Evolutionary conservation across 2,888 invertebrate species (phyloP), one percentile per base, ranked within the genome.

Genomic region (Agrotis clavis): DNA sequence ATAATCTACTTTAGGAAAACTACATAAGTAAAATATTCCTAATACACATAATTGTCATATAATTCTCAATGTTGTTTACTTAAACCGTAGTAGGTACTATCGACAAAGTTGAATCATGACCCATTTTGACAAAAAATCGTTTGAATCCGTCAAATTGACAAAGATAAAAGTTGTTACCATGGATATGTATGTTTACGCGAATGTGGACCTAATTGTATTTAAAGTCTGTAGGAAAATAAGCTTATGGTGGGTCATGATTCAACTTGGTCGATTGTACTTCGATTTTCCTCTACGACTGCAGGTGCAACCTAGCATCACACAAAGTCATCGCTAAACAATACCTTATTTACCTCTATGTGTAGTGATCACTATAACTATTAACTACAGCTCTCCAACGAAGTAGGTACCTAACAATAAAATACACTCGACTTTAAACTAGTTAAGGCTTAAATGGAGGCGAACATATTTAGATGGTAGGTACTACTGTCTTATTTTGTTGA

Each of bases 271-370:
- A n/a, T n/a, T 7, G 45, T 78, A 25, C n/a, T 0, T 63, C 25
- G 48, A 77, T 72, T 78, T 72, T 51, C 72, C 57, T 50, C 5
- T 4, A 63, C 14, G 14, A 47, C 35, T 25, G 30, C 21, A 48
- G 61, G 50, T 56, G 54, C 45, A 56, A 35, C 51, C 18, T 21
- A 61, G 54, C 41, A 47, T 54, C 51, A 19, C 16, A 61, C 25
- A 48, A 62, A 45, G 53, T 66, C 59, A 35, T 63, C 48, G 64
- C 41, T 61, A 35, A 79, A 67, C 60, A 65, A 51, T 61, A 71
- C 21, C 50, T 65, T 71, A 21, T 41, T 66, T 66, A 48, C 51
- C 30, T 77, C 13, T 7, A 11, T 64, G 53, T 54, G 25, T 50
- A 50, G n/a, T 50, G 51, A 56, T 70, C n/a, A 19, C 19, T 56